A percentile compares a stretch with the other conserved stretches of the same genome.
These are phyloP conservation scores for Drosophila mimetica DNA, from an alignment of 2,888 invertebrate species.

Conservation along the genomic window DNA sequence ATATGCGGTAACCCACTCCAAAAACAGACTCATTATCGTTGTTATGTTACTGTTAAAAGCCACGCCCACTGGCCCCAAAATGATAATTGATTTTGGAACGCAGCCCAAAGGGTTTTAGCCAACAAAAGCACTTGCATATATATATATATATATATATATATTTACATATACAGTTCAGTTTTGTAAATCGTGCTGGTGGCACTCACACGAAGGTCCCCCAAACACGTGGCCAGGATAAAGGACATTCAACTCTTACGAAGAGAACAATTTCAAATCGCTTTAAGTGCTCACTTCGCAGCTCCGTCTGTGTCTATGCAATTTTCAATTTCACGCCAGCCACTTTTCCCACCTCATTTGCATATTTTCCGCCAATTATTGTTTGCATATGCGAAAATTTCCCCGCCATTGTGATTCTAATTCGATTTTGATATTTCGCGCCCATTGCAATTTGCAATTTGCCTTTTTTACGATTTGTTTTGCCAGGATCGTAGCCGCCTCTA, in stretches of 20 bases:
- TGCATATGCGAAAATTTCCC: conserved; percentile 65
- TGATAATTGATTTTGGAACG: conserved; percentile 61
- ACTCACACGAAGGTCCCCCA: conserved; percentile 13
- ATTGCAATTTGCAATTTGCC: conserved; percentile 71
- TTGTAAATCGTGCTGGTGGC: conserved; percentile 29
- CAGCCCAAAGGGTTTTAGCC: conserved; percentile 3
- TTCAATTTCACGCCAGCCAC: conserved; percentile 28
- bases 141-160: not conserved
- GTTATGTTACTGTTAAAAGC: conserved; percentile 37
- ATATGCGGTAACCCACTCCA: conserved; percentile 56
- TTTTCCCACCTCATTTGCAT: conserved; percentile 67
- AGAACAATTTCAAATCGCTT: conserved; percentile 22
- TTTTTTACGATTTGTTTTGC: conserved; percentile 76
- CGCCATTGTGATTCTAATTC: conserved; percentile 61
- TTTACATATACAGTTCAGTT: not conserved
- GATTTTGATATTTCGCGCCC: conserved; percentile 69
- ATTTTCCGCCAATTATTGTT: conserved; percentile 74
- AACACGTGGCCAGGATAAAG: conserved; percentile 29
- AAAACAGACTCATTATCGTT: conserved; percentile 22
- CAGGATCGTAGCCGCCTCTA: conserved; percentile 29
- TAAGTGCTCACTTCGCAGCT: conserved; percentile 16
- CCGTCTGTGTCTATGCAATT: conserved; percentile 17
- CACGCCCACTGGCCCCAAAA: conserved; percentile 52
- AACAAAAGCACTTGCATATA: not conserved
- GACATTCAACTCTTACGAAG: conserved; percentile 60